Evolutionary conservation across 2,113 vertebrate genomes (phyloP).

Genomic region (Austrofundulus limnaeus): DNA sequence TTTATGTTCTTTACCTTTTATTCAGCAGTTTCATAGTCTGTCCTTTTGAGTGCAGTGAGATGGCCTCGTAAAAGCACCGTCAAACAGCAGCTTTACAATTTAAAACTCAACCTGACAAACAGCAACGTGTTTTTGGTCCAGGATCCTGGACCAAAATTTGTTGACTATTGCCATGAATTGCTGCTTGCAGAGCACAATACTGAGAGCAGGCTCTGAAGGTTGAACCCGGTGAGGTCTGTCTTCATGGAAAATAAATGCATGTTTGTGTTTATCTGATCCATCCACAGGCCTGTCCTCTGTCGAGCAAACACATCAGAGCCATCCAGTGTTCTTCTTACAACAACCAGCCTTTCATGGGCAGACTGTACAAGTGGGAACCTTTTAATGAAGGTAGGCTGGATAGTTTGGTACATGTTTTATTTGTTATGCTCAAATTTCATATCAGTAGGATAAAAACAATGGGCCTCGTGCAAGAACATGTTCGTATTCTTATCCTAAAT

Average conservation of each 20-base stretch:
- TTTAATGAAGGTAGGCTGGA: slow-evolving; percentile 90
- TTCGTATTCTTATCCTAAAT: too few species aligned
- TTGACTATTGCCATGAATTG: slow-evolving; percentile 3
- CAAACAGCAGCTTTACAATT: too few species aligned
- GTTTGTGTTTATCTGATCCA: slow-evolving; percentile 38
- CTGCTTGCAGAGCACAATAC: neutral
- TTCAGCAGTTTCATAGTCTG: too few species aligned
- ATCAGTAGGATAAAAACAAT: too few species aligned
- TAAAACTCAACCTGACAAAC: too few species aligned
- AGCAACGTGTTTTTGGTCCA: too few species aligned
- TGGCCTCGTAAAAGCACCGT: too few species aligned
- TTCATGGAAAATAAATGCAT: slow-evolving; percentile 27
- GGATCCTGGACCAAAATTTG: neutral
- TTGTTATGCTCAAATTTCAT: too few species aligned
- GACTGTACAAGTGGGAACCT: slow-evolving; percentile 95
- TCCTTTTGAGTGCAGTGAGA: too few species aligned
- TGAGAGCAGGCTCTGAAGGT: slow-evolving; percentile 3
- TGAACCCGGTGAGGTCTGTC: slow-evolving; percentile 4
- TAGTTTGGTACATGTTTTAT: too few species aligned
- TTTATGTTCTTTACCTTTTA: too few species aligned
- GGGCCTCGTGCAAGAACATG: too few species aligned
- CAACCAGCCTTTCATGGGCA: slow-evolving; percentile 94
- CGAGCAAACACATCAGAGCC: slow-evolving; percentile 86
- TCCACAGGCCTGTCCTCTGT: slow-evolving; percentile 86
- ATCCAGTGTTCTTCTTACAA: slow-evolving; percentile 93